Evolutionary conservation across 2,888 invertebrate genomes (phyloP).

Genomic region (Aporophyla nigra): DNA sequence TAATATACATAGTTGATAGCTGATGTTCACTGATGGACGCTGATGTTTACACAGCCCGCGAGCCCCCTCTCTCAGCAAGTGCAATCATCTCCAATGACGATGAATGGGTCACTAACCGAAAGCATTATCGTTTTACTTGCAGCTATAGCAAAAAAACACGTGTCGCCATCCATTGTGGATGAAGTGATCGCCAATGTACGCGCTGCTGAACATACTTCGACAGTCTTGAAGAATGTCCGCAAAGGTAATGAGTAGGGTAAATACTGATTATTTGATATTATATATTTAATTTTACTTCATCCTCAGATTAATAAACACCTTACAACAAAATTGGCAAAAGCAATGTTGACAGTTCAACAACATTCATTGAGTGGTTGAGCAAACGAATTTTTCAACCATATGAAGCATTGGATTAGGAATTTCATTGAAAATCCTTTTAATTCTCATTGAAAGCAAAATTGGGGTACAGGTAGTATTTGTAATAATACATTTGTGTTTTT

Average conservation of each 20-base stretch:
- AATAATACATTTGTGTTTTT: background rate
- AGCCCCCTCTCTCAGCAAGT: too few relatives aligned
- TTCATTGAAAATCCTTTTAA: background rate
- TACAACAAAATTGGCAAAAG: background rate
- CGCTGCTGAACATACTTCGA: constrained; percentile 10
- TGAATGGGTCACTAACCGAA: background rate
- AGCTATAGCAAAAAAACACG: constrained; percentile 31
- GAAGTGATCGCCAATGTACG: constrained; percentile 14
- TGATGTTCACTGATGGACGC: too few relatives aligned
- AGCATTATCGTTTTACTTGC: background rate
- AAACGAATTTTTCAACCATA: background rate
- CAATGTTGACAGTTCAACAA: background rate
- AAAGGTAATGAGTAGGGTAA: constrained; percentile 46
- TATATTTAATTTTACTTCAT: too few relatives aligned
- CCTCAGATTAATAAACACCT: too few relatives aligned
- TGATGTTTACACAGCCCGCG: too few relatives aligned
- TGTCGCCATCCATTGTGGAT: constrained; percentile 35
- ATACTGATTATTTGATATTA: too few relatives aligned
- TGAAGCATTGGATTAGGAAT: background rate
- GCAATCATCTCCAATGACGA: too few relatives aligned
- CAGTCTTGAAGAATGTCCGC: constrained; percentile 28
- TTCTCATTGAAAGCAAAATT: background rate
- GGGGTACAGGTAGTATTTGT: background rate
- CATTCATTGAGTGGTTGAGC: background rate
- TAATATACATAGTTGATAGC: too few relatives aligned